phyloP scores from a whole-genome alignment of 2,888 invertebrate genomes.

The Siphonodentalium dalli region DNA sequence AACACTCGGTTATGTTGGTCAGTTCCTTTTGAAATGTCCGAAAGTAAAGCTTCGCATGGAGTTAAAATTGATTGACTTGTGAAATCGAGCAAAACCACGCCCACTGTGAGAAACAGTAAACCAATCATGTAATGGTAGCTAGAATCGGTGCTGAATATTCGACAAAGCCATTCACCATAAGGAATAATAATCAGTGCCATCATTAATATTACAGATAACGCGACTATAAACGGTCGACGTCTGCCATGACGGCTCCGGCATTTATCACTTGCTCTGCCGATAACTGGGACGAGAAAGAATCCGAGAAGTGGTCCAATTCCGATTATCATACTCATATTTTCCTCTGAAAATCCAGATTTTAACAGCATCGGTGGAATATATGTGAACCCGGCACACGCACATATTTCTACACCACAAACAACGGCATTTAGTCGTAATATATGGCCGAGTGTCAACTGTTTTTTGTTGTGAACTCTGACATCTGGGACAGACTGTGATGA shows the following conservation, averaged over 20 bases:
- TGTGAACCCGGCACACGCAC: constrained; percentile 67
- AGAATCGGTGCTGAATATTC: constrained; percentile 36
- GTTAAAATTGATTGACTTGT: constrained; percentile 96
- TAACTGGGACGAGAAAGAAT: constrained; percentile 64
- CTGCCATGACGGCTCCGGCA: constrained; percentile 63
- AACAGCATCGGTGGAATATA: constrained; percentile 68
- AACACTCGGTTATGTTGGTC: constrained; percentile 92
- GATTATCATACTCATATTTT: constrained; percentile 65
- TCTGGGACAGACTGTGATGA: too few relatives aligned
- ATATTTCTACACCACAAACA: constrained; percentile 67
- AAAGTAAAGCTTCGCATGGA: constrained; percentile 89
- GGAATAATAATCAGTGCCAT: constrained; percentile 64
- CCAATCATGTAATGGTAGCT: constrained; percentile 37
- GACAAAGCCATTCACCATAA: constrained; percentile 51
- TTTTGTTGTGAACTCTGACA: too few relatives aligned
- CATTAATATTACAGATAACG: constrained; percentile 60
- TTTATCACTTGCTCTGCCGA: constrained; percentile 65
- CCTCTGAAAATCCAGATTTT: constrained; percentile 66
- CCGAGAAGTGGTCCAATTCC: constrained; percentile 66
- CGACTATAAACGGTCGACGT: constrained; percentile 66
- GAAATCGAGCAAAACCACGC: constrained; percentile 91
- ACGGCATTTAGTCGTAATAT: constrained; percentile 64
- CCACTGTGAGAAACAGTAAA: constrained; percentile 68
- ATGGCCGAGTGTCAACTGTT: constrained; percentile 40
- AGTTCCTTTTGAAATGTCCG: constrained; percentile 86